These are phyloP conservation scores for Galemys pyrenaicus DNA, from an alignment of 2,113 vertebrate species.

Conservation along the genomic window DNA sequence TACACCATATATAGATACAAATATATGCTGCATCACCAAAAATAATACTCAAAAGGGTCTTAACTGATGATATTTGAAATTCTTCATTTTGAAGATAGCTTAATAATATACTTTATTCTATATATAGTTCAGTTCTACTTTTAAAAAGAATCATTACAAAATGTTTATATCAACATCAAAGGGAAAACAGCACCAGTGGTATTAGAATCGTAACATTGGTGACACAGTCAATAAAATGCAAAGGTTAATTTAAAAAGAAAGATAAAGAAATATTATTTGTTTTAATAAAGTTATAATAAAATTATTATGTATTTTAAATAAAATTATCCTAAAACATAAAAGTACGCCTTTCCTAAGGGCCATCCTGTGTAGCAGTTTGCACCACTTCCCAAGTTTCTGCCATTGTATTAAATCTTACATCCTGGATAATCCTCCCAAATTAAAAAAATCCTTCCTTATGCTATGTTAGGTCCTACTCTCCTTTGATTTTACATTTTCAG, in stretches of 20 bases:
- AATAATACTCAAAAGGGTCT: background rate
- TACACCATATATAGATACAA: no score
- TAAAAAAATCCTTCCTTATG: background rate
- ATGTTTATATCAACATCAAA: background rate
- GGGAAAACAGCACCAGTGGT: background rate
- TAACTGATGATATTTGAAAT: background rate
- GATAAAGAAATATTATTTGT: background rate
- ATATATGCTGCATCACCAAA: background rate
- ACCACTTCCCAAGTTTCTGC: background rate
- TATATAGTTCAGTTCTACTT: background rate
- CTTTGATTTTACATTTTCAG: background rate
- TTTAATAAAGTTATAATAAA: no score
- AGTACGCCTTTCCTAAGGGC: background rate
- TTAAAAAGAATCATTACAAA: background rate
- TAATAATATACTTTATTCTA: background rate
- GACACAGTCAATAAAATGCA: background rate
- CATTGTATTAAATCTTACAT: background rate
- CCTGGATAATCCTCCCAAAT: background rate
- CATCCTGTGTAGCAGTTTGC: background rate
- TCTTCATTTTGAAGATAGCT: background rate
- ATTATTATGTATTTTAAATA: no score
- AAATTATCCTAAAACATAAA: background rate
- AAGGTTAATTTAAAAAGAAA: conserved; percentile 24
- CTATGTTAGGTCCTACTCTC: background rate
- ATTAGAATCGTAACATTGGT: background rate